Evolutionary conservation across 2,113 vertebrate genomes (phyloP).

Genomic region (Lota lota): DNA sequence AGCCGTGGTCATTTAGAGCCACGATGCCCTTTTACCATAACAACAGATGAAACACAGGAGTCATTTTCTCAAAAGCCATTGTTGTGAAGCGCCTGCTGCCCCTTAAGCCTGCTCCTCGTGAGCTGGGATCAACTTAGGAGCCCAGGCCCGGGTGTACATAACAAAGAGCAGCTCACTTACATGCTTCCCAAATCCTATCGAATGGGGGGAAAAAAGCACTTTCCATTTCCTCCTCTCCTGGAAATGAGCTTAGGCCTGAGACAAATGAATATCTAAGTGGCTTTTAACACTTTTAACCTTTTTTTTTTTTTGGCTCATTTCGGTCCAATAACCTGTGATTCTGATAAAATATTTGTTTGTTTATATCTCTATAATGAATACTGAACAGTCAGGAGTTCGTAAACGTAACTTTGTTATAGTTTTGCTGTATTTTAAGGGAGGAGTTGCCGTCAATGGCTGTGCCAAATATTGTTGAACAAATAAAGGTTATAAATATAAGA

Average conservation of each 20-base stretch:
- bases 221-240: conserved; percentile 64
- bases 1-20: conserved; percentile 70
- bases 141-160: conserved; percentile 68
- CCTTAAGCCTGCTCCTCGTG: conserved; percentile 78
- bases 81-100: conserved; percentile 65
- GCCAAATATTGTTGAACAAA: too few relatives aligned
- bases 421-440: too few relatives aligned
- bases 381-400: too few relatives aligned
- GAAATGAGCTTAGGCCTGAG: conserved; percentile 66
- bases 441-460: too few relatives aligned
- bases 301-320: conserved; percentile 3
- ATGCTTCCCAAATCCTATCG: conserved; percentile 75
- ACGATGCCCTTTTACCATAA: conserved; percentile 74
- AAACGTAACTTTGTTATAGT: too few relatives aligned
- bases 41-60: conserved; percentile 76
- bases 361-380: too few relatives aligned
- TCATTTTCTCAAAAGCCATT: conserved; percentile 66
- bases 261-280: conserved; percentile 69
- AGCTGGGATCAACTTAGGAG: conserved; percentile 76
- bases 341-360: neutral
- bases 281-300: conserved; percentile 21
- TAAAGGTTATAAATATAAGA: too few relatives aligned
- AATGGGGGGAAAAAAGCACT: conserved; percentile 52
- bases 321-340: conserved; percentile 13
- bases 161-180: conserved; percentile 74